These are phyloP conservation scores for Arnoldichthys spilopterus DNA, from an alignment of 2,797 vertebrate species.

Conservation along the genomic window DNA sequence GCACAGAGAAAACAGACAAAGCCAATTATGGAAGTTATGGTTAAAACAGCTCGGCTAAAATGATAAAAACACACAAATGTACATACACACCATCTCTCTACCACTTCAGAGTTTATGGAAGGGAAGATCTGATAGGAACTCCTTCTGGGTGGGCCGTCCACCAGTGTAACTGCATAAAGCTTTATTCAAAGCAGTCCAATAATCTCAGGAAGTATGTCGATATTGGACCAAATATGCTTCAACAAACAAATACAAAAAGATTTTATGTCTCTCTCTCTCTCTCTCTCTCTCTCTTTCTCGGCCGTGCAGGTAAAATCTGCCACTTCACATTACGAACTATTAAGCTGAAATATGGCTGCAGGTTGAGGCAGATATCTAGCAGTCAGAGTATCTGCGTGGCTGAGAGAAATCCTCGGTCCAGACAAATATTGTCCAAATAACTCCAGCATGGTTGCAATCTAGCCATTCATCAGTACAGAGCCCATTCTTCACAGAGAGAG, in stretches of 20 bases:
- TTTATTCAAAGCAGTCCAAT: background rate
- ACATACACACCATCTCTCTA: no score
- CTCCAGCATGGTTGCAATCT: background rate
- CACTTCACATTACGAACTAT: slow-evolving; percentile 16
- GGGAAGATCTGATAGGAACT: background rate
- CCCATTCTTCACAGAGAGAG: slow-evolving; percentile 15
- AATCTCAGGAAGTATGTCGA: background rate
- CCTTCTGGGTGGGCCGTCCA: slow-evolving; percentile 28
- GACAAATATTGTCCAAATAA: background rate
- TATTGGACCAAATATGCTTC: background rate
- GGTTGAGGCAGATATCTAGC: slow-evolving; percentile 24
- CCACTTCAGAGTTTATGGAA: no score
- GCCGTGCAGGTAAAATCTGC: slow-evolving; percentile 23
- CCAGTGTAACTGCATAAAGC: background rate
- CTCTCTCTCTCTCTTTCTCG: background rate
- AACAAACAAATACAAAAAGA: slow-evolving; percentile 29
- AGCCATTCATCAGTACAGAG: slow-evolving; percentile 23
- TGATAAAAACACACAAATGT: no score
- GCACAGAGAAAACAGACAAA: no score
- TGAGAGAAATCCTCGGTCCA: slow-evolving; percentile 4
- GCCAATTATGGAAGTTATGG: no score
- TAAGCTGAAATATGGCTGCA: slow-evolving; percentile 27
- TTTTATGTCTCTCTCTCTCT: background rate
- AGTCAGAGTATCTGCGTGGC: background rate
- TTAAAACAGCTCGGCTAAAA: no score